phyloP scores from a whole-genome alignment of 2,888 invertebrate genomes.

The Patella caerulea region DNA sequence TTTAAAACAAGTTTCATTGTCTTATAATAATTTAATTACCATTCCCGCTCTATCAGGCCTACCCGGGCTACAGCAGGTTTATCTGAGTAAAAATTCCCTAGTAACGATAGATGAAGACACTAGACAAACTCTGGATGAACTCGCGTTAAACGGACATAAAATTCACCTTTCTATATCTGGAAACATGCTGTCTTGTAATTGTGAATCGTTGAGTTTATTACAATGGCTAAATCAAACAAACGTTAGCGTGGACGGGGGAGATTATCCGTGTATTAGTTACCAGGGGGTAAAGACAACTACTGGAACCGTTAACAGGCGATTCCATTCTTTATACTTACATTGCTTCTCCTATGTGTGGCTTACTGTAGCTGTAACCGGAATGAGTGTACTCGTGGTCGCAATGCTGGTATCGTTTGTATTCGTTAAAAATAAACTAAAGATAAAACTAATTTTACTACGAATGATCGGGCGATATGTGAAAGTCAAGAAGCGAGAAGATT shows the following conservation, averaged over 20 bases:
- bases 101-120: too few species aligned
- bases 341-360: not conserved
- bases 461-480: not conserved
- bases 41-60: not conserved
- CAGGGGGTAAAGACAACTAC: not conserved
- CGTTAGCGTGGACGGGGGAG: not conserved
- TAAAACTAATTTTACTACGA: not conserved
- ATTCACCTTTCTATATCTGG: not conserved
- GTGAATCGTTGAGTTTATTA: not conserved
- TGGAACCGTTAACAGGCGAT: not conserved
- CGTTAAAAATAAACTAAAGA: not conserved
- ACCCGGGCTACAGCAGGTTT: too few species aligned
- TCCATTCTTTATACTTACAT: not conserved
- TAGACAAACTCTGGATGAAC: not conserved
- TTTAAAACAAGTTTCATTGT: not conserved
- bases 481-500: not conserved
- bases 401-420: not conserved
- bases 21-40: not conserved
- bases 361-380: not conserved
- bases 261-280: not conserved
- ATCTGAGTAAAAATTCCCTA: too few species aligned
- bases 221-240: not conserved
- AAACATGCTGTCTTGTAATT: not conserved
- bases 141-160: not conserved
- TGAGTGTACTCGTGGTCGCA: not conserved